Evolutionary conservation across 2,797 vertebrate genomes (phyloP), one percentile per base, ranked within the genome.

Genomic region (Threskiornis aethiopicus): DNA sequence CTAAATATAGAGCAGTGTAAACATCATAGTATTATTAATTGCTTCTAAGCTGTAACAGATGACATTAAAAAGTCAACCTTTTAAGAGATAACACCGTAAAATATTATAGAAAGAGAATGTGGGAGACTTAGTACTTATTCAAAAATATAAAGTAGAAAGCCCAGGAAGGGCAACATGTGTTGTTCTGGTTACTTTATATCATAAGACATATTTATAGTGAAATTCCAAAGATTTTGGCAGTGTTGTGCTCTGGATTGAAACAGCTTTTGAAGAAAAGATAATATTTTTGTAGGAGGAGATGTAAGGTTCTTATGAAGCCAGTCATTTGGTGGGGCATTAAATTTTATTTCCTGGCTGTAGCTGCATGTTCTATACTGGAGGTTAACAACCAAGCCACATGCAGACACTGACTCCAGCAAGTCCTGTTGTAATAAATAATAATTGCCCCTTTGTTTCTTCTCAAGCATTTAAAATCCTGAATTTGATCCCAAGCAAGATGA

Each of bases 311-410:
- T 82, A 49, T 9, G 58, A 88, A 92, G 47, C 39, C 51, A 69
- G 69, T 49, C 20, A 79, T 82, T 93, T 96, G 72, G 49, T n/a
- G 84, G 51, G 51, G 26, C 33, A 86, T 88, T 97, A 89, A 37
- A 64, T 92, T 95, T 95, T 93, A 93, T 87, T 93, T 93, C 89
- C 62, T 86, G 78, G 26, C 62, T 90, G 67, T 89, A 90, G 39
- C 59, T 71, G 9, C 70, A 10, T 54, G 59, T 84, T 95, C 70
- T 90, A 1, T 1, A 8, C 33, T 78, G 87, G 77, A 92, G 65
- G 73, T 94, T 93, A 94, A 91, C 73, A 93, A 58, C 31, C 31
- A 33, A 91, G 37, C 73, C 83, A 66, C 89, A 66, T 16, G 28
- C 79, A 92, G 61, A 55, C 35, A 25, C 57, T 59, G 87, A 64